Evolutionary conservation across 1,140 invertebrate genomes (phyloP), one percentile per base, ranked within the genome.

Genomic region (Drosophila biarmipes): DNA sequence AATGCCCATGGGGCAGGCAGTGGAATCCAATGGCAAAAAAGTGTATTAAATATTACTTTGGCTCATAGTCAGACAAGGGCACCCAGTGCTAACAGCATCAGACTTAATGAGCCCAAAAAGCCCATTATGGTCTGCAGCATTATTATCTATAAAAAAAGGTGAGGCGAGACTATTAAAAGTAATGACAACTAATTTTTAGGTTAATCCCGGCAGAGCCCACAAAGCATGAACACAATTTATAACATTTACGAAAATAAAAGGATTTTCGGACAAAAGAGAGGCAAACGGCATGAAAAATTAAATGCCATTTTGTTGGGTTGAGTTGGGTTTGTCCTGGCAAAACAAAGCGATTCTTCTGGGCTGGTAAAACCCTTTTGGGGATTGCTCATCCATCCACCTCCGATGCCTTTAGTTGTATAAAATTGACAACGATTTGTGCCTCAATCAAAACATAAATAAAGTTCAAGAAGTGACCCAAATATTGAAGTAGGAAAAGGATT

Each of bases 231-330:
- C 66, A 58, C 68, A 78, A 85, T 85, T 77, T 80, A 84, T 84
- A 71, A 72, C 53, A 49, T 62, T 79, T 59, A 55, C 48, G 63
- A 31, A 55, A 64, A 58, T 52, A 53, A 61, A 55, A 57, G 42
- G 38, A 56, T 46, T 37, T 31, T 14, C 31, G 37, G 14, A 31
- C 45, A 43, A 54, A 42, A 17, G 49, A 5, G 2, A 27, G 27
- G 34, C 27, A 19, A 72, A 46, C 61, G 56, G 54, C 52, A 74
- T 86, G 82, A 87, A 79, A 82, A 89, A 87, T 89, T 76, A 82
- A 82, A 76, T 75, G 81, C 49, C 69, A 86, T 86, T 87, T 58
- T 62, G 64, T 62, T 45, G 55, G 71, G 2, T 46, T 73, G 56
- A 46, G 37, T 31, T 52, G 35, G 40, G 45, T 42, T 53, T 54